Evolutionary conservation across 2,113 vertebrate genomes (phyloP).

Genomic region (Corynorhinus townsendii): DNA sequence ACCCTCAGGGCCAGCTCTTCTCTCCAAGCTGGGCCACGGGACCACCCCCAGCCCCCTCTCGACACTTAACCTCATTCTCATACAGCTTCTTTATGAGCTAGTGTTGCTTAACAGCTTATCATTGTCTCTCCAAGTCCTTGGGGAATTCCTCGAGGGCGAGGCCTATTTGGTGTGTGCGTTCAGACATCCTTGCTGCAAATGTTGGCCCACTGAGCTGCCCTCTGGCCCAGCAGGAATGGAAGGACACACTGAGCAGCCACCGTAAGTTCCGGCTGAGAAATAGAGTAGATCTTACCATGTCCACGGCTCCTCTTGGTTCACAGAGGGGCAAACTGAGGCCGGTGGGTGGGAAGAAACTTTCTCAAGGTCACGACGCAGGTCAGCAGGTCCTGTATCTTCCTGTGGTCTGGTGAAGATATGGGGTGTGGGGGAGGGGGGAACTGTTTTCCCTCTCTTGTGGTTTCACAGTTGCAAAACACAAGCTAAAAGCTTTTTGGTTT

Average conservation of each 20-base stretch:
- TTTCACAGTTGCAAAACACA: background rate
- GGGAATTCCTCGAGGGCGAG: background rate
- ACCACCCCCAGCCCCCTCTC: no score
- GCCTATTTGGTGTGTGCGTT: background rate
- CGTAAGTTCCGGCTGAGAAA: background rate
- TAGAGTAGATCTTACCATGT: no score
- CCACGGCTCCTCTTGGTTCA: background rate
- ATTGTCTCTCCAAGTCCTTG: background rate
- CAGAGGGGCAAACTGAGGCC: background rate
- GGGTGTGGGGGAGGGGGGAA: fast-evolving
- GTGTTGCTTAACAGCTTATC: background rate
- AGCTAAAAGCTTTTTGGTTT: background rate
- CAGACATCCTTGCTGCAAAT: background rate
- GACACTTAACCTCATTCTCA: background rate
- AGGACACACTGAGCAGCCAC: fast-evolving
- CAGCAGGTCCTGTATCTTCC: background rate
- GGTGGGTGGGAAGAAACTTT: background rate
- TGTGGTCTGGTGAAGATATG: background rate
- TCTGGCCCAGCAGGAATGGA: background rate
- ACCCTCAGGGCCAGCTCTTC: background rate
- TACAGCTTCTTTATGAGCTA: fast-evolving
- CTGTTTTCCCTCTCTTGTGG: background rate
- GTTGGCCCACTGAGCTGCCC: background rate
- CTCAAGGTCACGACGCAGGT: background rate
- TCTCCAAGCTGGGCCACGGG: background rate